Evolutionary conservation across 1,140 invertebrate genomes (phyloP), one percentile per base, ranked within the genome.

Genomic region (Drosophila malerkotliana): DNA sequence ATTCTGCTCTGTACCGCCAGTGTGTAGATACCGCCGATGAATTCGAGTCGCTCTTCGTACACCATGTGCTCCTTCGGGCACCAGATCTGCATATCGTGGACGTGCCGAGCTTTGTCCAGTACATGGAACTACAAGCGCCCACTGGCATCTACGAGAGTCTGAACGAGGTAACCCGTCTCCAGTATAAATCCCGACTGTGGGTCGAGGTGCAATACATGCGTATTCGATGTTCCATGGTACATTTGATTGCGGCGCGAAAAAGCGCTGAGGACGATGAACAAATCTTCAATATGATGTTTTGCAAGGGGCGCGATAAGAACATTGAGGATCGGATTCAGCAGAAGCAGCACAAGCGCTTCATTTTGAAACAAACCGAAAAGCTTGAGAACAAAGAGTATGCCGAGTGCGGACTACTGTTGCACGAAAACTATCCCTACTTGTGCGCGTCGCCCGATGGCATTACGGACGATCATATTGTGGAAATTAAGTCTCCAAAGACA

Each of bases 361-460:
- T 92, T 62, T 48, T 92, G 9, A 91, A 91, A 28, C 91, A 92
- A 60, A 92, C 91, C 0, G 90, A 91, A 15, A 92, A 91, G 53
- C 51, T 91, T 15, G 89, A 92, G 32, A 92, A 91, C 34, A 92
- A 91, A 61, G 71, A 83, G n/a, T 91, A 91, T 28, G 1, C 60
- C 2, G 87, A 92, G 53, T 92, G 91, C 39, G 91, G 91, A n/a
- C 58, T 92, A 9, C 47, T 92, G 0, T 58, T 92, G 4, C 73
- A 79, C 48, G 88, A 91, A 53, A 75, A 39, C 39, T 91, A 90
- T 72, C 91, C 91, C 6, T 92, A 72, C 39, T 45, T 92, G 10
- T 92, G 91, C 47, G 93, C 90, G 12, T 90, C 92, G 6, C 92
- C 93, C 9, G 92, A 93, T 89, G 92, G 91, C 6, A 78, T 93